Evolutionary conservation across 2,797 vertebrate genomes (phyloP), one percentile per base, ranked within the genome.

Genomic region (Sebastes cheni): DNA sequence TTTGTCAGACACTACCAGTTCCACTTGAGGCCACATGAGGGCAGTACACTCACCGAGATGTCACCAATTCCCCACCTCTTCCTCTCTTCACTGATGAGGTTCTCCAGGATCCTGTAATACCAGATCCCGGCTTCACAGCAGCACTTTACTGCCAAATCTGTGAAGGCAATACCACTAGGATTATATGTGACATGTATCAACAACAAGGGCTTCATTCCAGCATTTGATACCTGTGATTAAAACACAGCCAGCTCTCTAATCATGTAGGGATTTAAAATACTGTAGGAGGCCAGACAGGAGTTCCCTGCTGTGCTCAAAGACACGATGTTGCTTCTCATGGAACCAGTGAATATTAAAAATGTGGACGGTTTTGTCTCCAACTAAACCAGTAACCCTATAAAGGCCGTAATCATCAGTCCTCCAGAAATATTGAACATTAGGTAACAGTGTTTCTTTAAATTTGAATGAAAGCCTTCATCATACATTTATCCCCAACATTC

Each of bases 41-140:
- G 79, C 67, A 56, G 62, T 18, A 64, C 85, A 95, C 97, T 97
- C 95, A 98, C 97, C 72, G 96, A 96, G 83, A 97, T 89, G 81
- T 96, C 96, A 3, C 65, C 74, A 12, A 96, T 90, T 67, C 95
- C 96, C 69, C 95, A 88, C 62, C 96, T 94, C 80, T 79, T 96
- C 83, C 92, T 96, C 90, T 97, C 97, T 50, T 96, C 91, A 74
- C 92, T 94, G 85, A 96, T 87, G 64, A 97, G 73, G 3, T 91
- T 90, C 90, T 99, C 97, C 83, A 98, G 88, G 32, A 97, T 96
- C 87, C 95, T 97, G 92, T 97, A 97, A 91, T 97, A 99, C 27
- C 97, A 95, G 23, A 93, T 91, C 81, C 93, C 91, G 3, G 97
- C 96, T 81, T 95, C 90, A 42, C 82, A 85, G 78, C 97, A 97